A percentile compares a stretch with the other conserved stretches of the same genome.
Evolutionary conservation across 2,888 invertebrate genomes (phyloP).

Genomic region (Cephus spinipes): DNA sequence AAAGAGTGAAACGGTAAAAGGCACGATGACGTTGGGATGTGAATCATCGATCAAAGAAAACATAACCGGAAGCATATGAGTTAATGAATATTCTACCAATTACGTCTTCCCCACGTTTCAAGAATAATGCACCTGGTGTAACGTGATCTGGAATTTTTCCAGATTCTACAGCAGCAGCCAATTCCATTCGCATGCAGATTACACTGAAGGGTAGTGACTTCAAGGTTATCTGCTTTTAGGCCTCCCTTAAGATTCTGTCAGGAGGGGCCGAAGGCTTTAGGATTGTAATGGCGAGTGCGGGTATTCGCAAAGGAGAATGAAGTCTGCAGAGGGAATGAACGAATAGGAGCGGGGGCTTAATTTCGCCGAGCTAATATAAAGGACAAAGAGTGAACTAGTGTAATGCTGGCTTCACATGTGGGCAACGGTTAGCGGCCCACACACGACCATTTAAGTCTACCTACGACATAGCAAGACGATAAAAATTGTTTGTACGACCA

Average conservation of each 20-base stretch:
- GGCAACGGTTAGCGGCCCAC: not conserved
- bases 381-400: not conserved
- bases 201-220: not conserved
- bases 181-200: not conserved
- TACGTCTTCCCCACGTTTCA: not conserved
- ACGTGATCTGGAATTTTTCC: not conserved
- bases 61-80: not conserved
- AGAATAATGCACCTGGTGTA: not conserved
- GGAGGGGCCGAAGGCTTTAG: not conserved
- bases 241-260: not conserved
- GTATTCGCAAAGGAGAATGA: not conserved
- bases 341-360: not conserved
- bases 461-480: not conserved
- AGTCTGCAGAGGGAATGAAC: not conserved
- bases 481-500: not conserved
- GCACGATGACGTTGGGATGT: not conserved
- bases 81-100: not conserved
- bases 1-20: not conserved
- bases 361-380: not conserved
- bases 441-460: not conserved
- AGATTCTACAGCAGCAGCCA: not conserved
- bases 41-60: not conserved
- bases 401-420: not conserved
- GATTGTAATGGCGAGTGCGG: not conserved
- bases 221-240: not conserved